Base-by-base conservation (phyloP, 2,113 vertebrate genomes). In the Romanogobio albipinnatus region DNA sequence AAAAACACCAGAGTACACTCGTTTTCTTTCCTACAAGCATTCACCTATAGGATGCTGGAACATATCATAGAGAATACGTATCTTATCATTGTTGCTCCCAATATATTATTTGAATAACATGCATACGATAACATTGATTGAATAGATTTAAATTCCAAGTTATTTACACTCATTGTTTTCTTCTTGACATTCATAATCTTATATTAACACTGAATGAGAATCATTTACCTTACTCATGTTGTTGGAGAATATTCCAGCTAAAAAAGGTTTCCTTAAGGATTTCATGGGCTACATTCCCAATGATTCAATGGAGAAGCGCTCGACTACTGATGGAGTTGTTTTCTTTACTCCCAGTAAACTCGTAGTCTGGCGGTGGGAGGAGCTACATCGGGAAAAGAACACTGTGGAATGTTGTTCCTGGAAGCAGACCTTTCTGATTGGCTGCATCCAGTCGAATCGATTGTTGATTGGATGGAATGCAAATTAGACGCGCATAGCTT, bases 401-500 rank as follows among this genome's bases (percentile, higher is more conserved):
- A 86, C 85, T 45, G 83, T 79, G 89, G 92, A 90, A 89, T 90
- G 87, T 84, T 81, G 64, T 89, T 89, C 88, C 91, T 81, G 76
- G 33, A 70, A 76, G 29, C 0, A 13, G 47, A 1, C 0, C 4
- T 61, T 47, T 70, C 74, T 75, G 74, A 89, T 89, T 89, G 88
- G 88, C 59, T 62, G 53, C 51, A n/a, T 61, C 56, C 9, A 8
- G n/a, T 66, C 43, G 47, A 64, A 58, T 9, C n/a, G 19, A 17
- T 19, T 36, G 15, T 26, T 87, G 86, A 94, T 93, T 93, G 93
- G 93, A 77, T 85, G 15, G 51, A 86, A 61, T 15, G 13, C 45
- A 22, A 74, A 86, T 58, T 10, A 84, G 78, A 76, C 33, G 77
- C 4, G 64, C 13, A 39, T 73, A 39, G 39, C 66, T 70, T 70